Percentiles rank a stretch among this genome's conserved stretches.
Conservation (phyloP, 2,888 invertebrate species). For the Adelphocoris suturalis region DNA sequence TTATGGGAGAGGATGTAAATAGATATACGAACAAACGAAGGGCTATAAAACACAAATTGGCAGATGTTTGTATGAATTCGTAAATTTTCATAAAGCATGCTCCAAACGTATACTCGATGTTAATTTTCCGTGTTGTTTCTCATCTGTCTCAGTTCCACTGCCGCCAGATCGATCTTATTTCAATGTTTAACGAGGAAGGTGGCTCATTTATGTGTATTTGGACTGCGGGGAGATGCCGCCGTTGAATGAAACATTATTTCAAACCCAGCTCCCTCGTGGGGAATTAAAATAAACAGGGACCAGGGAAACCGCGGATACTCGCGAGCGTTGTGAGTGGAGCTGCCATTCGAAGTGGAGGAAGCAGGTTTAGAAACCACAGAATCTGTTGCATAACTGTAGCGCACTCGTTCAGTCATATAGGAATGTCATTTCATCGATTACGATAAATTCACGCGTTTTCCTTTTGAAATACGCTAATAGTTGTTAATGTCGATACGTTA, state of each 20-base stretch:
- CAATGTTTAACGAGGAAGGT: conserved; percentile 21
- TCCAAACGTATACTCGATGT: neutral
- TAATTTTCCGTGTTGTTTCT: conserved; percentile 12
- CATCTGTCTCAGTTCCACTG: neutral
- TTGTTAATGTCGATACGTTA: no score
- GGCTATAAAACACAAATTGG: neutral
- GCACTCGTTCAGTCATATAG: no score
- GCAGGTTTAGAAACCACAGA: no score
- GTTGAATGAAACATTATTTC: conserved; percentile 19
- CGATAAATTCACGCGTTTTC: no score
- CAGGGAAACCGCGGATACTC: neutral
- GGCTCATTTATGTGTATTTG: conserved; percentile 12
- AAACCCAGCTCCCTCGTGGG: neutral
- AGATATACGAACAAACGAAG: no score
- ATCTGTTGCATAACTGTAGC: no score
- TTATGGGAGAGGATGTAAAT: no score
- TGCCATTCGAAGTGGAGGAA: neutral
- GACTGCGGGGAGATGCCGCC: neutral
- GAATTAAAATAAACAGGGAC: conserved; percentile 1
- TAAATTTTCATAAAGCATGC: conserved; percentile 9
- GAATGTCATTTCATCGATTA: no score
- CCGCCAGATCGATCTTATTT: neutral
- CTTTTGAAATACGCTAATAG: no score
- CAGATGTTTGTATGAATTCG: neutral
- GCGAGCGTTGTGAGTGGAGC: neutral